phyloP scores from a whole-genome alignment of 2,797 vertebrate species.

The Paratrypauchen microcephalus region DNA sequence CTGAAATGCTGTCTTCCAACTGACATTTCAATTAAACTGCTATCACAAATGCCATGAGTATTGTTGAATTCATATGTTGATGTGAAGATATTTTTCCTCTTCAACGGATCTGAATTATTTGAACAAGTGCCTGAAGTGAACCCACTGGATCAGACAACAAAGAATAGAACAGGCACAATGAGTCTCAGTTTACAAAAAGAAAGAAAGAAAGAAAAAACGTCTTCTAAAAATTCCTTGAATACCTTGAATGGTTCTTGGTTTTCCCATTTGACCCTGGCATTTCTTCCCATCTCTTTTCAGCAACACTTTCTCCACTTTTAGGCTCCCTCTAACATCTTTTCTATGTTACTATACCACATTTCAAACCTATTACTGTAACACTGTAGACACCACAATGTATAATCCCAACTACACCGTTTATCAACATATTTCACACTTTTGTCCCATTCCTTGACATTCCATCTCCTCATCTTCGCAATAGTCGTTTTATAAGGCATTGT shows the following conservation, averaged over 20 bases:
- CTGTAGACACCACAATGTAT: slow-evolving; percentile 26
- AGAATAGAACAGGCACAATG: slow-evolving; percentile 26
- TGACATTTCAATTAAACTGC: slow-evolving; percentile 75
- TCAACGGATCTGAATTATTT: slow-evolving; percentile 50
- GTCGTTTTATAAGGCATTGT: slow-evolving; percentile 36
- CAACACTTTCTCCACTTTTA: slow-evolving; percentile 22
- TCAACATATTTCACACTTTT: slow-evolving; percentile 29
- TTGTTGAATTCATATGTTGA: slow-evolving; percentile 63
- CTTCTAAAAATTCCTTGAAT: slow-evolving; percentile 21
- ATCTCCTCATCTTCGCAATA: slow-evolving; percentile 37
- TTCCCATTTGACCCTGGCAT: slow-evolving; percentile 48
- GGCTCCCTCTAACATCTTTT: slow-evolving; percentile 25
- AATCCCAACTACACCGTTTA: background rate
- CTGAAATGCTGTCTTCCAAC: slow-evolving; percentile 39
- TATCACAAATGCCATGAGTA: slow-evolving; percentile 55
- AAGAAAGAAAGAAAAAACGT: slow-evolving; percentile 10
- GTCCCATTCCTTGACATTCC: slow-evolving; percentile 7
- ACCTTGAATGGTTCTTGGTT: slow-evolving; percentile 39
- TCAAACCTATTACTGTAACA: slow-evolving; percentile 41
- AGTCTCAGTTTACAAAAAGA: slow-evolving; percentile 20
- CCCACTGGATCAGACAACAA: slow-evolving; percentile 18
- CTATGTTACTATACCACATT: slow-evolving; percentile 30
- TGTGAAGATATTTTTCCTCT: slow-evolving; percentile 27
- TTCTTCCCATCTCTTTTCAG: slow-evolving; percentile 47
- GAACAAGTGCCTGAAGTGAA: slow-evolving; percentile 31